Conservation (phyloP, 2,113 vertebrate genomes). For the Cyrtonyx montezumae region DNA sequence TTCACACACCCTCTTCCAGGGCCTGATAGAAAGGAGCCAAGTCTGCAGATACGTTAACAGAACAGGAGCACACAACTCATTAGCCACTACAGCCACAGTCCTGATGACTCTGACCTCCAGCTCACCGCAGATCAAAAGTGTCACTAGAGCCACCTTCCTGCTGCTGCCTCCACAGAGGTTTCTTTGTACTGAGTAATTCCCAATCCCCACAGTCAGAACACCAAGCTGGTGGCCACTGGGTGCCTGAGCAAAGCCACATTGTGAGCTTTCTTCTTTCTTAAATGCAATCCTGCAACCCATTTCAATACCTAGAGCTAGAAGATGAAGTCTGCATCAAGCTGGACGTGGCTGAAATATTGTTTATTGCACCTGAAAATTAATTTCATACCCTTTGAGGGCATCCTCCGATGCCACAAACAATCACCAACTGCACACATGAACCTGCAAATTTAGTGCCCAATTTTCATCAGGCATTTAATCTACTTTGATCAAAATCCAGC, state of each 20-base stretch:
- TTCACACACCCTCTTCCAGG: neutral
- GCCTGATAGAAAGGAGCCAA: neutral
- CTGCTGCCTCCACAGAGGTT: neutral
- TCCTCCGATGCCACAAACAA: conserved; percentile 22
- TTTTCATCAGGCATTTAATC: conserved; percentile 17
- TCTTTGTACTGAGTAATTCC: neutral
- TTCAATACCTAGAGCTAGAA: conserved; percentile 31
- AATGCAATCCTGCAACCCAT: conserved; percentile 39
- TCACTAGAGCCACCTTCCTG: neutral
- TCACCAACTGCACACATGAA: conserved; percentile 16
- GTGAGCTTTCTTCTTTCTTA: neutral
- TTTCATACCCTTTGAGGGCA: conserved; percentile 57
- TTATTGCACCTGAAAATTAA: conserved; percentile 74
- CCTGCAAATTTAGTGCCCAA: conserved; percentile 34
- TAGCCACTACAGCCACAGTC: neutral
- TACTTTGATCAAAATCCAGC: conserved; percentile 33
- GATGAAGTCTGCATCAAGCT: conserved; percentile 34
- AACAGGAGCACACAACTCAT: neutral
- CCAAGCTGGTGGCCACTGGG: rapidly evolving
- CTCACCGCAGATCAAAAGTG: rapidly evolving
- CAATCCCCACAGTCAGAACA: neutral
- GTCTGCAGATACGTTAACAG: neutral
- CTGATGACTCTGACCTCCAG: rapidly evolving
- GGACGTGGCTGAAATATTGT: conserved; percentile 60
- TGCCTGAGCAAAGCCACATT: neutral